Evolutionary conservation across 2,797 vertebrate species (phyloP), one percentile per base, ranked within the genome.

Genomic region (Crypturellus tataupa): DNA sequence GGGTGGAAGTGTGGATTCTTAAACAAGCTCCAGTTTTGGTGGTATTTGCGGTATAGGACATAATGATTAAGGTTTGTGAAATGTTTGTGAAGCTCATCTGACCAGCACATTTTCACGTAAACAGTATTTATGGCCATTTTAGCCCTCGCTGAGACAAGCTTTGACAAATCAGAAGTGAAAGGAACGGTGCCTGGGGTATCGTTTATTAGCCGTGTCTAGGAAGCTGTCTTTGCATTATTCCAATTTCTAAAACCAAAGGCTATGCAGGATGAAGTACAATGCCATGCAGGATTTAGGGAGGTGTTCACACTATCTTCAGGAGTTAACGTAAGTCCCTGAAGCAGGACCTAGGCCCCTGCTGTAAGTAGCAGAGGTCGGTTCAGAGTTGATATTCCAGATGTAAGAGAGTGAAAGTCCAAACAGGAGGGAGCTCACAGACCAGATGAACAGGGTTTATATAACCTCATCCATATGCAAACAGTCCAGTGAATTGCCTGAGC

Each of bases 391-490:
- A 1, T 35, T 64, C 64, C 44, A 87, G 71, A 70, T 70, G 27
- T 80, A 42, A 56, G 56, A 90, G 64, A 81, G 60, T 56, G 80
- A 91, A 77, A 81, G 63, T 33, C 16, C 2, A 86, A 31, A 49
- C 64, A n/a, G 31, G 64, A 68, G 44, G 75, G 64, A 91, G 68
- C 85, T 87, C 64, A 21, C 69, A 68, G 83, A 55, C 47, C 40
- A 88, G 65, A 82, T 60, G 90, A 75, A 58, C 81, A 42, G 40
- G 12, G 27, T 95, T 96, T 96, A 95, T 78, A 25, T 95, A 95
- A 96, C 51, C 78, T 96, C 94, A 96, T 95, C 75, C 88, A 94
- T 95, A 95, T 93, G 90, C 93, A 94, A 94, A 82, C n/a, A 80
- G 92, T 95, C 95, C 96, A 71, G 90, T 87, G 90, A 93, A 76